phyloP scores from a whole-genome alignment of 2,888 invertebrate genomes.

The Deilephila porcellus region DNA sequence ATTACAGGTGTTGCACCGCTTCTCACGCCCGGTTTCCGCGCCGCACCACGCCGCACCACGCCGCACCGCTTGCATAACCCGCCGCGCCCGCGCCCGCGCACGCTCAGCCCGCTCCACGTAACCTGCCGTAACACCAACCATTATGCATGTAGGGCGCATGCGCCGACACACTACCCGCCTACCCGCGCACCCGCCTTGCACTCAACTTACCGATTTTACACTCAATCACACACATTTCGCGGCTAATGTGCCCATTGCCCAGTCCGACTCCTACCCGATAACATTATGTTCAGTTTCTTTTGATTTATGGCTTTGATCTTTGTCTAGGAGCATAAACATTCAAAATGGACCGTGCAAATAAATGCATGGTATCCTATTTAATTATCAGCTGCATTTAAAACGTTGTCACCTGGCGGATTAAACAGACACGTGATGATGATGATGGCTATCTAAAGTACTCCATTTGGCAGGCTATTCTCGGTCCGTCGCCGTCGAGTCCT shows the following conservation, averaged over 20 bases:
- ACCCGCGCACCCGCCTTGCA: slow-evolving; percentile 25
- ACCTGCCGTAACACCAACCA: slow-evolving; percentile 73
- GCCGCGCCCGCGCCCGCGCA: slow-evolving; percentile 65
- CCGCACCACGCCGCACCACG: slow-evolving; percentile 58
- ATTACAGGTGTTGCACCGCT: slow-evolving; percentile 72
- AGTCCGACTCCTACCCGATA: neutral
- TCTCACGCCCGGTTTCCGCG: slow-evolving; percentile 76
- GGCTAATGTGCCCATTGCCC: slow-evolving; percentile 14
- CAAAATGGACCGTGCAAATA: neutral
- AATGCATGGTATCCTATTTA: too few species aligned
- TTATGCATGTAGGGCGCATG: slow-evolving; percentile 79
- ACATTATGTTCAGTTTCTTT: neutral
- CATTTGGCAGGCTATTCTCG: slow-evolving; percentile 26
- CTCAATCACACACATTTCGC: slow-evolving; percentile 28
- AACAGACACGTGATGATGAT: slow-evolving; percentile 34
- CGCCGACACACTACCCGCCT: slow-evolving; percentile 27
- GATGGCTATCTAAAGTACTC: slow-evolving; percentile 53
- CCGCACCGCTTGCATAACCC: slow-evolving; percentile 76
- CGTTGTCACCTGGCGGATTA: slow-evolving; percentile 26
- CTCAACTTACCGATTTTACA: slow-evolving; percentile 31
- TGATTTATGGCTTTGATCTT: neutral
- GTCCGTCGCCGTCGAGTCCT: slow-evolving; percentile 36
- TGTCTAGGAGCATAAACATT: neutral
- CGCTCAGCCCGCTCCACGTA: slow-evolving; percentile 66
- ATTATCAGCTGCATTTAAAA: slow-evolving; percentile 1